Percentiles rank a stretch among this genome's conserved stretches.
These are phyloP conservation scores for Sisyra terminalis DNA, from an alignment of 2,888 invertebrate species.

Conservation along the genomic window DNA sequence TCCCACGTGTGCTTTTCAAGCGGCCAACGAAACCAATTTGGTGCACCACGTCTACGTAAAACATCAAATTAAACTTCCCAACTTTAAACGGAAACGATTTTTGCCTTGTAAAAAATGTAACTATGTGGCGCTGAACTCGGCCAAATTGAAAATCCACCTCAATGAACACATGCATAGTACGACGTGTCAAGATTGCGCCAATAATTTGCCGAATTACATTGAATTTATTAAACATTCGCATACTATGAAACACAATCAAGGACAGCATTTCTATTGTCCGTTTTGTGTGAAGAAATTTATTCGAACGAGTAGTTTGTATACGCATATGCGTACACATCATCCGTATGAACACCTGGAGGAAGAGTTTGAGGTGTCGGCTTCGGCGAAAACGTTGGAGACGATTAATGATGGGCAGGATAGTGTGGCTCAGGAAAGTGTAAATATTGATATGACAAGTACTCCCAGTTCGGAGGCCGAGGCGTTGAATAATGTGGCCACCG, in stretches of 20 bases:
- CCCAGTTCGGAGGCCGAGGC: constrained; percentile 37
- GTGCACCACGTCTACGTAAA: constrained; percentile 66
- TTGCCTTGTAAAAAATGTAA: constrained; percentile 64
- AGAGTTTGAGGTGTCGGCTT: constrained; percentile 35
- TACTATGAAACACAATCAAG: constrained; percentile 12
- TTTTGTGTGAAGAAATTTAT: constrained; percentile 61
- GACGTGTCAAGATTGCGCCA: constrained; percentile 37
- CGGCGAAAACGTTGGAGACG: constrained; percentile 18
- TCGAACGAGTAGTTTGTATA: constrained; percentile 49
- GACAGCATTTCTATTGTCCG: constrained; percentile 36
- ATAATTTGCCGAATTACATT: constrained; percentile 26
- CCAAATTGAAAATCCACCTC: constrained; percentile 53
- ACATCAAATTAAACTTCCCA: constrained; percentile 53
- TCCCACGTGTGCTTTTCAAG: constrained; percentile 70
- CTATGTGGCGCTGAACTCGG: constrained; percentile 58
- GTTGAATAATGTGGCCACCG: constrained; percentile 35
- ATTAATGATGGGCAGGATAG: constrained; percentile 11
- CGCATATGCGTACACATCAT: constrained; percentile 50
- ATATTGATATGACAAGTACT: constrained; percentile 18
- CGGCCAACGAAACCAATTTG: constrained; percentile 52
- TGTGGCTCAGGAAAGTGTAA: constrained; percentile 16
- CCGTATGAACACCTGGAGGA: constrained; percentile 29
- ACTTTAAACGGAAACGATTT: constrained; percentile 40
- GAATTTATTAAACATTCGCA: constrained; percentile 5
- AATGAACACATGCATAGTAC: constrained; percentile 39